Base-by-base conservation (phyloP, 2,888 invertebrate species). In the Acanthosoma haemorrhoidale region DNA sequence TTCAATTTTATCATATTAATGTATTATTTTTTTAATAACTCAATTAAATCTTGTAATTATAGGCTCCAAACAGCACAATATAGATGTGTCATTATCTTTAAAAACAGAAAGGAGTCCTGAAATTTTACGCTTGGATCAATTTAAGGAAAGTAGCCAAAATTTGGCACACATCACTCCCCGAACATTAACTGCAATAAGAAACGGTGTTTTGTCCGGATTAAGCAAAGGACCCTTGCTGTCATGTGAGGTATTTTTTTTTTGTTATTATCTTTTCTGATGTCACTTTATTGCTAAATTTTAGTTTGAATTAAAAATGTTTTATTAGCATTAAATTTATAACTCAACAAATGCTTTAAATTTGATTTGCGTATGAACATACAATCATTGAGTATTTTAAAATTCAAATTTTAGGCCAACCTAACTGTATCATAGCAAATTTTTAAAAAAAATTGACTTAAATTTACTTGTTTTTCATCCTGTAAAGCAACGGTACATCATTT, bases 211-310 rank as follows among this genome's bases (percentile, higher is more conserved):
- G 36, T 81, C 87, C 2, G 91, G 90, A 0, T 79, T 95, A 5
- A 78, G 83, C 61, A 86, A 88, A 79, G 99, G 99, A 11, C 94
- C 96, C 0, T 87, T 92, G 76, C 82, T 96, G 21, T 88, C 90
- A 31, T 94, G 89, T 76, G 63, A 72, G 36, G 72, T 72, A 69
- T 59, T 32, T 0, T 15, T 59, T 31, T 59, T 11, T 32, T 4
- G 8, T 58, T 29, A n/a, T 15, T 31, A 11, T 15, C 1, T 15
- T 13, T 32, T 15, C 3, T 58, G 0, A 31, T 57, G 9, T 29
- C 36, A 9, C 13, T 36, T 36, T 2, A 15, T 25, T 18, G 11
- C n/a, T 57, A 29, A 57, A 29, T 2, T 29, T 29, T n/a, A 36
- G 36, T 36, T 6, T 36, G 1, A 1, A 3, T 4, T 1, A 21